Conservation (phyloP, 2,888 invertebrate species). For the Salpingus planirostris region DNA sequence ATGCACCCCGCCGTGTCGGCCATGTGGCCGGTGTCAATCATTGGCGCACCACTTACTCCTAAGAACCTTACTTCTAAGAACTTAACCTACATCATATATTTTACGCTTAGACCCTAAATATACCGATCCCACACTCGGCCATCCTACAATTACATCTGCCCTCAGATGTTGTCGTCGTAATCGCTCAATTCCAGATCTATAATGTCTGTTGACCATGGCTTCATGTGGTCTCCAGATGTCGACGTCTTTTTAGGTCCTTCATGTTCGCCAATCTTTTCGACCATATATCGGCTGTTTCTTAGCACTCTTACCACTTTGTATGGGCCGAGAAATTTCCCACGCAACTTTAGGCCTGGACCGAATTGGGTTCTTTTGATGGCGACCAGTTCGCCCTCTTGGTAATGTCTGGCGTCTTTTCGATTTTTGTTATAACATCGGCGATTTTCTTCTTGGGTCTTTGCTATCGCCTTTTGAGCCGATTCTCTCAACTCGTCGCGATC, state of each 20-base stretch:
- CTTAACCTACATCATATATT: too few relatives aligned
- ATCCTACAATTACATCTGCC: too few relatives aligned
- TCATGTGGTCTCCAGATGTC: conserved; percentile 22
- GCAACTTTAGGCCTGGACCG: conserved; percentile 26
- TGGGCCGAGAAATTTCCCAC: conserved; percentile 28
- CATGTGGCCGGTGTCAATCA: too few relatives aligned
- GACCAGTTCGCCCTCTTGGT: conserved; percentile 21
- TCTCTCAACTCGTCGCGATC: conserved; percentile 6
- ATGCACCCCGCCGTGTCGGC: too few relatives aligned
- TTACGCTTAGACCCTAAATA: too few relatives aligned
- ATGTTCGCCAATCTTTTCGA: conserved; percentile 20
- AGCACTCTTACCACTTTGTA: conserved; percentile 22
- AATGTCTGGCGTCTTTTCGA: conserved; percentile 7
- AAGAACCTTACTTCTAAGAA: too few relatives aligned
- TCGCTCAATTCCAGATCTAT: too few relatives aligned
- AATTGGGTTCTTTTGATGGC: conserved; percentile 31
- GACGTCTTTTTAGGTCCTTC: conserved; percentile 21
- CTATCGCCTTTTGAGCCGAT: conserved; percentile 6
- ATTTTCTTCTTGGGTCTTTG: conserved; percentile 21
- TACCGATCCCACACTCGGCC: too few relatives aligned
- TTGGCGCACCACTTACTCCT: too few relatives aligned
- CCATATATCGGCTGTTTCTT: conserved; percentile 25
- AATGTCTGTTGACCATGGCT: too few relatives aligned
- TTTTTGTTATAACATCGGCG: conserved; percentile 5
- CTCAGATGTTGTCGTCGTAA: too few relatives aligned